Evolutionary conservation across 2,797 vertebrate genomes (phyloP), one percentile per base, ranked within the genome.

Genomic region (Remorina albescens): DNA sequence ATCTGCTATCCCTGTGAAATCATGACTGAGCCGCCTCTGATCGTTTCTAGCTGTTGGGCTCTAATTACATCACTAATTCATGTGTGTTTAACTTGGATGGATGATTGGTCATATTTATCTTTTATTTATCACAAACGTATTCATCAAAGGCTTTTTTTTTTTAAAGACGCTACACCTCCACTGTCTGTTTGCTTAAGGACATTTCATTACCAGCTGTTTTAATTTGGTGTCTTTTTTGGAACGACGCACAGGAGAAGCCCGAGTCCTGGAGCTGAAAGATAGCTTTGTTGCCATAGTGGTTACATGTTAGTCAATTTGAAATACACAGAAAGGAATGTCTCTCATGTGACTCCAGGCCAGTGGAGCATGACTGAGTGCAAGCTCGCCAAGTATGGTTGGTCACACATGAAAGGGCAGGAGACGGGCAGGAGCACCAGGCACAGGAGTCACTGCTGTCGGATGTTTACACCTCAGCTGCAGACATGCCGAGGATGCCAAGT

Each of bases 301-400:
- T 83, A 76, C 82, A 86, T 88, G 91, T 84, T 86, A 85, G 84
- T 90, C 86, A 85, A 91, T 93, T 91, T 92, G 74, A 91, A 91
- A 89, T 88, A 92, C 89, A 92, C 78, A 59, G 65, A 90, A 91
- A 81, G 81, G 78, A 88, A 91, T 84, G 83, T 88, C 81, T 92
- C 86, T 89, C 82, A 65, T 89, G 90, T 87, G 90, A 91, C 90
- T 78, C 51, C 54, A 0, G 76, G 75, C 76, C 81, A 67, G 75
- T 12, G 15, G 88, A 90, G 89, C 86, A 44, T 90, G 85, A 80
- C 90, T 21, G 68, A 55, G 68, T 47, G 86, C 63, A 1, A 76
- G 83, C 86, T 85, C 13, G 82, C 74, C 82, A 60, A 87, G 88
- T 63, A 26, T 3, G 67, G 62, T 41, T 5, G 78, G 92, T 91